Base-by-base conservation (phyloP, 2,888 invertebrate genomes). In the Crossocerus cetratus region DNA sequence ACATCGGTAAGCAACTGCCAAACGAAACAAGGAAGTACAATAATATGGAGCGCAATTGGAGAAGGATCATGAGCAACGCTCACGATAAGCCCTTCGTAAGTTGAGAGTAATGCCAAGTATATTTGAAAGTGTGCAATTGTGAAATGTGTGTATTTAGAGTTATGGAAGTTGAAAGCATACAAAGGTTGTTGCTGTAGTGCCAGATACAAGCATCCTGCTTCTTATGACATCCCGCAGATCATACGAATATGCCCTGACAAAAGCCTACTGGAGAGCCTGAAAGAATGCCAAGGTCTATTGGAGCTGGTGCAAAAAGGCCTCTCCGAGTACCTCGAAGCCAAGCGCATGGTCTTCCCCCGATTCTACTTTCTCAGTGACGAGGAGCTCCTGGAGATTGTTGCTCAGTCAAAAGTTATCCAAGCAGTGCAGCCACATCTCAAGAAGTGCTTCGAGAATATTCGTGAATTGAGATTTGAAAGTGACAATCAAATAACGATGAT, bases 351-450 rank as follows among this genome's bases (percentile, higher is more conserved):
- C 54, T 96, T 96, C 90, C 96, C 96, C 20, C 90, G 94, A 86
- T 94, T 96, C 89, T 96, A 94, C 91, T 96, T 96, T 91, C 93
- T 96, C 76, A 96, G 96, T 80, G 96, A 96, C 84, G 96, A 96
- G 84, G 96, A 96, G 86, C 91, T 96, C 43, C 91, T 96, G 78
- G 96, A 96, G 89, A 95, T 96, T 59, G 91, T 96, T 60, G 95
- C 96, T 0, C 95, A 96, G 90, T 94, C 96, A 0, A 93, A 94
- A 69, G 95, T 96, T 86, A 95, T 96, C 0, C 90, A 93, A 55
- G 94, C 95, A 0, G 95, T 96, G 1, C 96, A 96, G 88, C 96
- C 96, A 0, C 95, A 96, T 90, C 91, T 96, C n/a, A 92, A 94
- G 78, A 96, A 96, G 89, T 96, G 96, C 90, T 96, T 96, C 89